Conservation (phyloP, 2,888 invertebrate genomes). For the Labia minor region DNA sequence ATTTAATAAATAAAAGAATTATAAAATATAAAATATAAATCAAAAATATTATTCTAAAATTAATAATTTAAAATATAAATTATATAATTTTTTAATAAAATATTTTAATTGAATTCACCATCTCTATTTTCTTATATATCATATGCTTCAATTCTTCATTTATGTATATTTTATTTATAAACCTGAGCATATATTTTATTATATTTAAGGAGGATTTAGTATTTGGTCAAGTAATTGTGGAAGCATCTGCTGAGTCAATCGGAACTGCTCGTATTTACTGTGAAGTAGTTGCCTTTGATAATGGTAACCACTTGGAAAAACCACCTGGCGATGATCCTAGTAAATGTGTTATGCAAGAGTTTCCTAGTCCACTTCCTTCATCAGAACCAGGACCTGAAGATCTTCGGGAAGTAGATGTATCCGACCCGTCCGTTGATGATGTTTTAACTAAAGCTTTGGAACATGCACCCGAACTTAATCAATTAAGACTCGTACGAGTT, state of each 20-base stretch:
- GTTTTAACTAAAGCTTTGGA: not conserved
- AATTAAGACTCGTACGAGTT: not conserved
- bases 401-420: not conserved
- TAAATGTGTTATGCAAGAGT: not conserved
- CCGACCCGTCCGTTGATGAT: not conserved
- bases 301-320: not conserved
- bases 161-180: too few relatives aligned
- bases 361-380: not conserved
- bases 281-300: not conserved
- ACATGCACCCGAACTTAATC: not conserved
- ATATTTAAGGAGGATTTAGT: too few relatives aligned
- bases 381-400: not conserved
- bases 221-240: not conserved
- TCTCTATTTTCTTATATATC: too few relatives aligned
- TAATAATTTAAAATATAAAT: too few relatives aligned
- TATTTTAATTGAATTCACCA: too few relatives aligned
- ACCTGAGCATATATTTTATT: too few relatives aligned
- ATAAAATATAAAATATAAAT: too few relatives aligned
- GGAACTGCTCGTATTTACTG: not conserved
- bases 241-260: not conserved
- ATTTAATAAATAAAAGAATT: too few relatives aligned
- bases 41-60: too few relatives aligned
- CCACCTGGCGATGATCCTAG: not conserved
- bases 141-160: too few relatives aligned
- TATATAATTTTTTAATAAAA: too few relatives aligned